Conservation (phyloP, 2,113 vertebrate genomes). For the Chrysemys picta region DNA sequence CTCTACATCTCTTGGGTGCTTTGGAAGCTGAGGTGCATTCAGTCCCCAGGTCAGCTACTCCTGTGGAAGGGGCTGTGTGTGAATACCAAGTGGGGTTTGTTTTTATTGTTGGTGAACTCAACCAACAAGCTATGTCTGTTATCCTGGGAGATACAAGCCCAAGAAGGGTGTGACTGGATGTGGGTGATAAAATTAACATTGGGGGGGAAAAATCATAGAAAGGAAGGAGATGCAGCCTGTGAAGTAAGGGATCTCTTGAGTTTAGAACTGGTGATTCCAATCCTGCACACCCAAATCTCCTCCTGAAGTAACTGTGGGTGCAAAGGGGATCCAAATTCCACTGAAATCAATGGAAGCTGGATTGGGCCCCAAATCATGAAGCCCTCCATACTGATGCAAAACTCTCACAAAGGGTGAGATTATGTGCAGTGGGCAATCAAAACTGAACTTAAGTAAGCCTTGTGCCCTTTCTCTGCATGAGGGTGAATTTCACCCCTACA, state of each 20-base stretch:
- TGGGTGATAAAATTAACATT: background rate
- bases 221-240: background rate
- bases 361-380: background rate
- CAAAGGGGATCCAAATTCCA: background rate
- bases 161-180: background rate
- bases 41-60: background rate
- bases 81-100: background rate
- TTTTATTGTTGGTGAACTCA: background rate
- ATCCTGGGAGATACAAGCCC: background rate
- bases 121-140: background rate
- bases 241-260: rapidly evolving
- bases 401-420: background rate
- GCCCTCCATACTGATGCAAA: background rate
- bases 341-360: background rate
- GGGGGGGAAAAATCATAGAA: background rate
- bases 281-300: background rate
- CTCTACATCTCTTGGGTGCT: background rate
- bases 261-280: background rate
- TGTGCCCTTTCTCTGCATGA: conserved; percentile 55
- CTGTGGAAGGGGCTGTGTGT: background rate
- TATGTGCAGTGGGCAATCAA: rapidly evolving
- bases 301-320: background rate
- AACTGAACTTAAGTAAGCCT: background rate
- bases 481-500: conserved; percentile 21
- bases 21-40: background rate